These are phyloP conservation scores for Drosophila gaucha DNA, from an alignment of 2,888 invertebrate genomes.

Conservation along the genomic window DNA sequence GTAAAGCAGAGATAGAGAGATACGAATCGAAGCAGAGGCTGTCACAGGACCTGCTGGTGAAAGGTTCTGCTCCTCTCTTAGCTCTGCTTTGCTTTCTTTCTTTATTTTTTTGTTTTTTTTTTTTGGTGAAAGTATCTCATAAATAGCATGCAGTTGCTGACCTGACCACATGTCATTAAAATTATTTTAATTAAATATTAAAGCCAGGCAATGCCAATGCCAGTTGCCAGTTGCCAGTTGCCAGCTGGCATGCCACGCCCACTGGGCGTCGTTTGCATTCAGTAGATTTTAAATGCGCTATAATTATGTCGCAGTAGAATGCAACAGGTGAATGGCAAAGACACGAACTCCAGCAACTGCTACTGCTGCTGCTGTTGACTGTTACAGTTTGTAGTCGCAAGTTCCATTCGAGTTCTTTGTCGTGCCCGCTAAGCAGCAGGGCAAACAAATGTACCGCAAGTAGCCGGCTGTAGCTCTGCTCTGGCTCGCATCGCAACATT, in stretches of 20 bases:
- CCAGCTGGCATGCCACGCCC: slow-evolving; percentile 55
- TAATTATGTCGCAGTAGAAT: slow-evolving; percentile 62
- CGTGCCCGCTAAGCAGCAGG: slow-evolving; percentile 56
- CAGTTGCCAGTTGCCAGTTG: slow-evolving; percentile 33
- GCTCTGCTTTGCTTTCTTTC: slow-evolving; percentile 34
- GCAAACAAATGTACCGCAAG: slow-evolving; percentile 65
- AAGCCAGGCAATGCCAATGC: slow-evolving; percentile 39
- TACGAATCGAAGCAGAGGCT: slow-evolving; percentile 47
- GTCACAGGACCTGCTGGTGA: slow-evolving; percentile 54
- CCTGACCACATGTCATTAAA: slow-evolving; percentile 60
- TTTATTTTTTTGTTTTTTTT: slow-evolving; percentile 23
- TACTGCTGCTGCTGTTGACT: slow-evolving; percentile 12
- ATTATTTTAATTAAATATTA: slow-evolving; percentile 73
- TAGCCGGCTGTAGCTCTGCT: slow-evolving; percentile 17
- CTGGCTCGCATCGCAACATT: slow-evolving; percentile 41
- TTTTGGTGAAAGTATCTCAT: slow-evolving; percentile 79
- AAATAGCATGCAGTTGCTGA: slow-evolving; percentile 54
- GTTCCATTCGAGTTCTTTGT: slow-evolving; percentile 36
- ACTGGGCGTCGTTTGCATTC: slow-evolving; percentile 50
- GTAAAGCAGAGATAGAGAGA: slow-evolving; percentile 65
- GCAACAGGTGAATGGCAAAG: slow-evolving; percentile 72
- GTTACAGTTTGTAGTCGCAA: slow-evolving; percentile 18
- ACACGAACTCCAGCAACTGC: slow-evolving; percentile 56
- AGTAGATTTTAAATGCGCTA: slow-evolving; percentile 58
- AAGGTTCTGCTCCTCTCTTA: slow-evolving; percentile 40